Base-by-base conservation (phyloP, 2,888 invertebrate species). In the Liopterus haemorrhoidalis region DNA sequence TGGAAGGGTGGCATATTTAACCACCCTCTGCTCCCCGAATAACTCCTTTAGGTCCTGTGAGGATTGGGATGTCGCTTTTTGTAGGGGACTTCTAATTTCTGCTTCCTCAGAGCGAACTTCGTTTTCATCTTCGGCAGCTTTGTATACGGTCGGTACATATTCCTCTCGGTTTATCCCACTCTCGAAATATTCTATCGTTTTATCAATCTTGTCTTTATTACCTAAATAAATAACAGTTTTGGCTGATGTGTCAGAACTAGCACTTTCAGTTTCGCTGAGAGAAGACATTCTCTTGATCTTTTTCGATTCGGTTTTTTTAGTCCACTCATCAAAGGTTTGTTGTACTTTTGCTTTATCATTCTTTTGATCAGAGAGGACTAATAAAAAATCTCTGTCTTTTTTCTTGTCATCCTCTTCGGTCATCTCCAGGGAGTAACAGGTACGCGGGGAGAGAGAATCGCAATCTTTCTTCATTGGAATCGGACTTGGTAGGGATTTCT, bases 141-240 rank as follows among this genome's bases (percentile, higher is more conserved):
- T 65, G 65, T 69, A 62, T 37, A 69, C 52, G 2, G 65, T 65
- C 2, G 68, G 68, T 3, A 63, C 59, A 38, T 64, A 69, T 36
- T 69, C 64, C n/a, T 74, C 73, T 21, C 70, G 66, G 3, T 71
- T 65, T 38, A 76, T 75, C 0, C 78, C 79, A 2, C 79, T 80
- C 65, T 89, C 88, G 61, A 87, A 89, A 66, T 84, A 88, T 62
- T 85, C 81, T 1, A 89, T 82, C 65, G 83, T 88, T 56, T 79
- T 78, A 44, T 79, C 75, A 1, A 85, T 79, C 53, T 78, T 78
- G 46, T 81, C 79, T 49, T 74, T 75, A 2, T 72, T 70, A 5
- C 70, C 74, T 27, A 74, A 70, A 52, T 73, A 76, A 41, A 84
- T 79, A 1, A 82, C 82, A 1, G 85, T 85, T 64, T 72, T 78